Base-by-base conservation (phyloP, 2,113 vertebrate genomes). In the Camarhynchus parvulus region DNA sequence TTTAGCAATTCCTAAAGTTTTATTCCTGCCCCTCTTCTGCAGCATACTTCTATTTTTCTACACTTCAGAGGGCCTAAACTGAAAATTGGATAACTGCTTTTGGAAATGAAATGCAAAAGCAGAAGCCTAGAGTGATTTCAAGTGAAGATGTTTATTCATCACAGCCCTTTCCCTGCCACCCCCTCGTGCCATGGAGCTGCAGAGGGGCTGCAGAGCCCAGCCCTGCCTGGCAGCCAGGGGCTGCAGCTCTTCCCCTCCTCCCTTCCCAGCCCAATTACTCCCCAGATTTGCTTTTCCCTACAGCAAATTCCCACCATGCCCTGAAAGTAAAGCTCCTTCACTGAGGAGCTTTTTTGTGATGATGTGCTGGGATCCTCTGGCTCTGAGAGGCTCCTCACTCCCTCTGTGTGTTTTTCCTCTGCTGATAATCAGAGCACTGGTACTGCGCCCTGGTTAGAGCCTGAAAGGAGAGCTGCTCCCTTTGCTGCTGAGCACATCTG, bases 111-210 rank as follows among this genome's bases (percentile, higher is more conserved):
- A 95, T 91, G 84, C 79, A 62, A 86, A 90, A 88, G 41, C 87
- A 78, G 89, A 30, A 69, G 39, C 87, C 81, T 73, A 59, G 13
- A 35, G 92, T 56, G 81, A 73, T 94, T 85, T 75, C 10, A 64
- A 42, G 94, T 76, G 70, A 90, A 67, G 87, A 94, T 89, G 84
- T 90, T 95, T 95, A 78, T 95, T 96, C 82, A 94, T 93, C 7
- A 15, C 0, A 0, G 80, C 61, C 76, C 41, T 73, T 77, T 83
- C 35, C 47, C 68, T 17, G 35, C 41, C 55, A 83, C 76, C 58
- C 59, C 53, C 68, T 73, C 1, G 27, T 41, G 77, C 63, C 75
- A 33, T 0, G 5, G 74, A 85, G 61, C 67, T 73, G 41, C 39
- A 11, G 62, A 19, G 7, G 6, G 12, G 72, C 50, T 92, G 35